These are phyloP conservation scores for Melanerpes formicivorus DNA, from an alignment of 2,113 vertebrate genomes.

Conservation along the genomic window DNA sequence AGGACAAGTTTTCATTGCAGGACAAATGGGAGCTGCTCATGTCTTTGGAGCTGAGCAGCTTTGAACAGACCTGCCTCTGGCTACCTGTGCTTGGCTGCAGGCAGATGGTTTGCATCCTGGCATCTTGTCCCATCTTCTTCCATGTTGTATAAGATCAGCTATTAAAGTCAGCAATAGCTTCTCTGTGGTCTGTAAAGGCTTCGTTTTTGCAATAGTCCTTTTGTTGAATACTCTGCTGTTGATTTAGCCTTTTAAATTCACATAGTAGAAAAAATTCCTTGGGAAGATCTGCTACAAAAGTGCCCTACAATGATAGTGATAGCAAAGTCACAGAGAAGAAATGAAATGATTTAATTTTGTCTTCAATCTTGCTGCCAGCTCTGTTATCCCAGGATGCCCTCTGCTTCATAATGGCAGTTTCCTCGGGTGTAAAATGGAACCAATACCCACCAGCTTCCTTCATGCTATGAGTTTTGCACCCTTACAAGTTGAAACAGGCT, in stretches of 20 bases:
- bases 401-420: background rate
- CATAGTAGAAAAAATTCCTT: background rate
- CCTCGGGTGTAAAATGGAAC: slow-evolving; percentile 46
- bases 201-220: background rate
- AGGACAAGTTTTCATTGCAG: background rate
- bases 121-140: background rate
- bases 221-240: background rate
- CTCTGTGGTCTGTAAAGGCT: background rate
- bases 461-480: background rate
- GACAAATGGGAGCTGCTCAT: background rate
- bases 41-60: background rate
- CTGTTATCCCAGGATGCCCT: background rate
- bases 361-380: background rate
- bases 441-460: slow-evolving; percentile 20
- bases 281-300: background rate
- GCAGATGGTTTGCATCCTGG: background rate
- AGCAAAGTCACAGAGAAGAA: background rate
- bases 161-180: background rate
- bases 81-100: background rate
- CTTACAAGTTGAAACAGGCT: background rate
- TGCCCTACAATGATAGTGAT: background rate
- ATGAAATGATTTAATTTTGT: background rate
- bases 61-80: accelerated
- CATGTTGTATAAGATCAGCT: background rate
- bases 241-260: background rate